These are phyloP conservation scores for Apteryx mantelli DNA, from an alignment of 2,113 vertebrate genomes.

Conservation along the genomic window DNA sequence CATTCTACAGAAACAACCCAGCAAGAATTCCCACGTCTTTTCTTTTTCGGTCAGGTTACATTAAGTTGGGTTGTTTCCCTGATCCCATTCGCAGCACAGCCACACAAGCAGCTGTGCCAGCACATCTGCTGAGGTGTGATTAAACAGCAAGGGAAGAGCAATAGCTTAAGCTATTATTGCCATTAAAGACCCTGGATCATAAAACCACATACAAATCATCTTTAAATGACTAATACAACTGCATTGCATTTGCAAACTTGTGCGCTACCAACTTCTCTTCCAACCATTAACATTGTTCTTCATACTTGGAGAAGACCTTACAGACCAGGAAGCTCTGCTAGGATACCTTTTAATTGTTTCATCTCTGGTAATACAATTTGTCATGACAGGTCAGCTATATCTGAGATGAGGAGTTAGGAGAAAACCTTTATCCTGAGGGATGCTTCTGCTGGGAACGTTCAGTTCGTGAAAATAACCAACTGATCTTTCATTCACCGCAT, in stretches of 20 bases:
- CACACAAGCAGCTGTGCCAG: background rate
- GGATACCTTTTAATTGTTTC: background rate
- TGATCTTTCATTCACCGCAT: background rate
- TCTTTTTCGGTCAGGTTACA: background rate
- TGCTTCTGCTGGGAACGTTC: background rate
- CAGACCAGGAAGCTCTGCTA: background rate
- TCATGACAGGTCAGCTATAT: background rate
- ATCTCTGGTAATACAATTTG: background rate
- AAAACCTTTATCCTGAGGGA: background rate
- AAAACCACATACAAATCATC: background rate
- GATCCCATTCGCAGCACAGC: background rate
- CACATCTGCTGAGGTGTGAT: background rate
- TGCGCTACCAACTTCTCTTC: background rate
- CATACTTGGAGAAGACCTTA: background rate
- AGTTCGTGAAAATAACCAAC: background rate
- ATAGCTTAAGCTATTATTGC: background rate
- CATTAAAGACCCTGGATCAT: background rate
- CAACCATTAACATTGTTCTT: background rate
- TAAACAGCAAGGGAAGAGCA: background rate
- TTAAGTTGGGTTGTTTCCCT: background rate
- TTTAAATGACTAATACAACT: background rate
- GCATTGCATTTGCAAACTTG: background rate
- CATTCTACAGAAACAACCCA: background rate
- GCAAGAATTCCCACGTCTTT: background rate
- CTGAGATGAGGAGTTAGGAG: background rate